Base-by-base conservation (phyloP, 2,888 invertebrate species). In the Platycnemis pennipes region DNA sequence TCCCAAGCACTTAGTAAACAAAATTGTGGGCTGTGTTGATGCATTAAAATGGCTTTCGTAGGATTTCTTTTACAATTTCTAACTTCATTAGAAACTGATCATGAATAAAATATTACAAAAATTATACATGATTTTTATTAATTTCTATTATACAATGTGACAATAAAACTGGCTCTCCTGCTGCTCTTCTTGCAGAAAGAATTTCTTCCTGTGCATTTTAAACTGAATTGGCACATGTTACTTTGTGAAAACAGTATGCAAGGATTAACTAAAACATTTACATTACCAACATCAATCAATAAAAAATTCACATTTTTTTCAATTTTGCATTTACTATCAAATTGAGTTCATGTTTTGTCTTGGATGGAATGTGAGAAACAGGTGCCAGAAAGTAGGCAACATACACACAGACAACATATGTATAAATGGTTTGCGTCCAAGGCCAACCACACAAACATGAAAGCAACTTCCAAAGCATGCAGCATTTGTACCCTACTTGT, bases 301-400 rank as follows among this genome's bases (percentile, higher is more conserved):
- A 91, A 91, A 91, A 89, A 91, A 91, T 44, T 91, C n/a, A 44
- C 53, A 56, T 91, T 91, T 91, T 91, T 91, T 91, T 91, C 56
- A 91, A 69, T 91, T 91, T 91, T 22, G 45, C 42, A 2, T 91
- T 91, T 91, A 63, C 56, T 91, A 91, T 91, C 91, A 91, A 91
- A 91, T 91, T 91, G 91, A 91, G 91, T 63, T 91, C 63, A 77
- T 91, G 88, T 89, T 53, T 53, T 69, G 63, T 91, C 91, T 91
- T 91, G 91, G 91, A 91, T 91, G 91, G 91, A 91, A 91, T 91
- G 91, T 91, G 91, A 91, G 91, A 91, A 89, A 91, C 44, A 53
- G 53, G 91, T 91, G 63, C 91, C 63, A 63, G 44, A 91, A 91
- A 44, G 56, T 44, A 63, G 91, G 63, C 91, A 91, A 37, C 91